Conservation (phyloP, 2,797 vertebrate genomes). For the Acrossocheilus wenchowensis region DNA sequence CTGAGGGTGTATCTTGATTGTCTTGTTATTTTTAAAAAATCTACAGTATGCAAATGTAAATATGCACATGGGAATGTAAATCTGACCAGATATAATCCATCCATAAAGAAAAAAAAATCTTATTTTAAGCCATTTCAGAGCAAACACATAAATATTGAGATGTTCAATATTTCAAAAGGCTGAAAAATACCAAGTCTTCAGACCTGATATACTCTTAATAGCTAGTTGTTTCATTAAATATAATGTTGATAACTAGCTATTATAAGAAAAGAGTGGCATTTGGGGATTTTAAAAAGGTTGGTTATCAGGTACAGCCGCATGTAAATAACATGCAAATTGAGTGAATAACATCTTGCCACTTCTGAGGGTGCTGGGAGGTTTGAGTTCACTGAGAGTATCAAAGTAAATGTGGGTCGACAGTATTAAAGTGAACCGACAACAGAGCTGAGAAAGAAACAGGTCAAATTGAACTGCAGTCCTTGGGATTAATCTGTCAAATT, state of each 20-base stretch:
- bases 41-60: neutral
- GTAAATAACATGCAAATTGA: neutral
- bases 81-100: neutral
- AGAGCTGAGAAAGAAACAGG: slow-evolving; percentile 42
- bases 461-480: slow-evolving; percentile 34
- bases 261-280: neutral
- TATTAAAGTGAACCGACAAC: slow-evolving; percentile 33
- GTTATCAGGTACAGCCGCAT: neutral
- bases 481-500: slow-evolving; percentile 50
- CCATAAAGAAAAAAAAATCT: neutral
- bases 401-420: slow-evolving; percentile 53
- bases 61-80: neutral
- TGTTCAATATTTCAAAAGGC: neutral
- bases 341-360: neutral
- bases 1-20: neutral
- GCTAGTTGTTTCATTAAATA: neutral
- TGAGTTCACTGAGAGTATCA: slow-evolving; percentile 35
- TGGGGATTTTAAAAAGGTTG: neutral
- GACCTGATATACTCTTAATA: neutral
- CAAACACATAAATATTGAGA: neutral
- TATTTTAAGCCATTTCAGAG: neutral
- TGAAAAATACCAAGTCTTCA: neutral
- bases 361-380: neutral
- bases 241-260: neutral
- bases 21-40: neutral